phyloP scores from a whole-genome alignment of 1,140 invertebrate genomes.

The Drosophila sucinea region DNA sequence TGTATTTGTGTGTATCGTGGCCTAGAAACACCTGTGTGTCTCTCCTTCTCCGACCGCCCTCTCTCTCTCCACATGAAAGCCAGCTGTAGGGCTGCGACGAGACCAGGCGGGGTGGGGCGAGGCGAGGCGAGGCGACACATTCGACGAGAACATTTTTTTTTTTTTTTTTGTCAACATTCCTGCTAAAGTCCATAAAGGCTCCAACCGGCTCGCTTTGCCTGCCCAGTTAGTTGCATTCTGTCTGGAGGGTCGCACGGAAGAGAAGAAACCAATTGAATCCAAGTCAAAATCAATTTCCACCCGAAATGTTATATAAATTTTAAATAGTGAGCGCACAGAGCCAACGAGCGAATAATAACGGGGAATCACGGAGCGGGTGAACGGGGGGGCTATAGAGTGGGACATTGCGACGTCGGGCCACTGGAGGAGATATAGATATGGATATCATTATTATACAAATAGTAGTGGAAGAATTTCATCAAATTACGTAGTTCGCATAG shows the following conservation, averaged over 20 bases:
- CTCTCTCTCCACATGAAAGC: neutral
- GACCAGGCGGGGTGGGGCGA: neutral
- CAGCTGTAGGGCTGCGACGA: constrained; percentile 7
- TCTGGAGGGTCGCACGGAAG: constrained; percentile 20
- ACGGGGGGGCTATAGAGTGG: no score
- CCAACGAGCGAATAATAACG: no score
- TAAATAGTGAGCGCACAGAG: constrained; percentile 16
- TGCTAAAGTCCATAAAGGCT: constrained; percentile 14
- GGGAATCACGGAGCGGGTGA: no score
- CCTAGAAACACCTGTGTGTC: constrained; percentile 14
- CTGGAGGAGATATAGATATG: no score
- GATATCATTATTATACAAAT: no score
- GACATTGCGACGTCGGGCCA: no score
- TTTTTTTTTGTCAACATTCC: constrained; percentile 19
- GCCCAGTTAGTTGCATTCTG: constrained; percentile 18
- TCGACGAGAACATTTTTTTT: neutral
- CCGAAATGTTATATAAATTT: neutral
- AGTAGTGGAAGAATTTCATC: no score
- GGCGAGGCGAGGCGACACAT: neutral
- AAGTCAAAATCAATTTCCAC: neutral
- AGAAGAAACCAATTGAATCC: neutral
- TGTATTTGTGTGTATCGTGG: neutral
- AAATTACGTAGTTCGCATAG: neutral
- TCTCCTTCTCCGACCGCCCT: no score
- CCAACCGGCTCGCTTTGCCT: neutral